Evolutionary conservation across 1,140 invertebrate genomes (phyloP), one percentile per base, ranked within the genome.

Genomic region (Aphelenchoides besseyi): DNA sequence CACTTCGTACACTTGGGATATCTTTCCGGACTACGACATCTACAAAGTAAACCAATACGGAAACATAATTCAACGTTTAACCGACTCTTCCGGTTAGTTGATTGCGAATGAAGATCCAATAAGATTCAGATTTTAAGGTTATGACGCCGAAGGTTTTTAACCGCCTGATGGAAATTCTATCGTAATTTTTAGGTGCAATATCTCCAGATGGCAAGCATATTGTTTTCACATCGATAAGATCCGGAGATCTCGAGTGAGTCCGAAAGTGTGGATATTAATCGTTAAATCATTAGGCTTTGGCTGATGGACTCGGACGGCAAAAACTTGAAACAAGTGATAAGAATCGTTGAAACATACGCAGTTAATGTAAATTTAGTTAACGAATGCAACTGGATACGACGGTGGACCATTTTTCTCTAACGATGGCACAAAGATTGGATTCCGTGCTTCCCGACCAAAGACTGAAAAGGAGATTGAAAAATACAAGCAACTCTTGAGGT

Each of bases 101-200:
- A 9, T 68, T 23, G 66, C 8, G 30, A 18, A 18, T 8, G 2
- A 28, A 3, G 2, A 61, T 57, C 33, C 26, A 2, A 3, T 2
- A 33, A 2, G 5, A n/a, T 35, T n/a, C n/a, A 53, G 41, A 70
- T 5, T 2, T 70, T 55, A 18, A 30, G 72, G 74, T 18, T 76
- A 76, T 69, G 74, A 76, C 41, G 74, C 74, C n/a, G 74, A 76
- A 69, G 74, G n/a, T n/a, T n/a, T n/a, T n/a, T n/a, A n/a, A n/a
- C n/a, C n/a, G n/a, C n/a, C n/a, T n/a, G n/a, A n/a, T n/a, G n/a
- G n/a, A n/a, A n/a, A n/a, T n/a, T n/a, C n/a, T n/a, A n/a, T n/a
- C n/a, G n/a, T n/a, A n/a, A n/a, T n/a, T n/a, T n/a, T n/a, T n/a
- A n/a, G n/a, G 74, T 2, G 71, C 74, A 18, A 28, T 76, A n/a